Percentiles rank a stretch among this genome's conserved stretches.
Evolutionary conservation across 2,113 vertebrate genomes (phyloP).

Genomic region (Pelobates fuscus): DNA sequence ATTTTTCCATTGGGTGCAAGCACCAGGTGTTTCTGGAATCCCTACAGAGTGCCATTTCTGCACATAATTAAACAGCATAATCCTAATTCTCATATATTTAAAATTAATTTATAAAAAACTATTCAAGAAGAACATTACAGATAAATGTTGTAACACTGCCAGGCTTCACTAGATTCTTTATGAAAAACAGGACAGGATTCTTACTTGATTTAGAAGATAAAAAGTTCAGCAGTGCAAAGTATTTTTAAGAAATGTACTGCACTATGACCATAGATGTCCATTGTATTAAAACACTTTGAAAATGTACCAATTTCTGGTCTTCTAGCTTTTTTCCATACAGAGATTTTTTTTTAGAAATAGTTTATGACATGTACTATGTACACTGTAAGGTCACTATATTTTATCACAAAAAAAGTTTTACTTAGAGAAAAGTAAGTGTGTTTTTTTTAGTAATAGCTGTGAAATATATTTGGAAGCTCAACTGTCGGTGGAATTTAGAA

Average conservation of each 20-base stretch:
- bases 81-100: no score
- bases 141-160: no score
- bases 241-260: not conserved
- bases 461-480: not conserved
- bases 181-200: no score
- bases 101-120: no score
- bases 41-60: no score
- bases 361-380: not conserved
- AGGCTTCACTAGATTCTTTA: no score
- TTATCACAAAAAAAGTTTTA: conserved; percentile 1
- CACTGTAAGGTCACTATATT: not conserved
- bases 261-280: not conserved
- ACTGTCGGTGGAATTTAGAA: not conserved
- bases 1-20: no score
- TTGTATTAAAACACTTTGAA: not conserved
- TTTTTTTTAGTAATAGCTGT: not conserved
- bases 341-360: not conserved
- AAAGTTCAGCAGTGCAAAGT: not conserved
- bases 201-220: not conserved
- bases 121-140: no score
- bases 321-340: not conserved
- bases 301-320: not conserved
- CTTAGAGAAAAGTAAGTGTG: not conserved
- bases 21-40: no score
- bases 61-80: no score